Conservation (phyloP, 2,113 vertebrate genomes). For the Symphodus melops region DNA sequence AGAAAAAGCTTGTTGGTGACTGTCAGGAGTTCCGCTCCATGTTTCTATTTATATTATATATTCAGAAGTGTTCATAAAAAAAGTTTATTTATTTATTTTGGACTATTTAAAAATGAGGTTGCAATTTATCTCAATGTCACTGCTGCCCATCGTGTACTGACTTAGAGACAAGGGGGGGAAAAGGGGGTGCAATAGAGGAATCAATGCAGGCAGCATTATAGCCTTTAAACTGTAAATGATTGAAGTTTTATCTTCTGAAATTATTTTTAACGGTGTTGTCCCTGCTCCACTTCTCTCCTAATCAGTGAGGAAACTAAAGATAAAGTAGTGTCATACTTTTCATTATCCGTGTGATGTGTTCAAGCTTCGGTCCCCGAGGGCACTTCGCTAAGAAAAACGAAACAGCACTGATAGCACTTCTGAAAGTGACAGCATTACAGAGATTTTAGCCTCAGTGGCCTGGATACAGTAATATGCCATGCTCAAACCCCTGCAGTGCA, state of each 20-base stretch:
- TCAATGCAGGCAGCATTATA: background rate
- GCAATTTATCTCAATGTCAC: too few relatives aligned
- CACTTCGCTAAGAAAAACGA: slow-evolving; percentile 50
- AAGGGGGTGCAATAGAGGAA: background rate
- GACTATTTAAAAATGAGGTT: too few relatives aligned
- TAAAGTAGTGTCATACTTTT: background rate
- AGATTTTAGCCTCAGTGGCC: slow-evolving; percentile 82
- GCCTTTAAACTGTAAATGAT: slow-evolving; percentile 7
- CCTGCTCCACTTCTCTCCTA: background rate
- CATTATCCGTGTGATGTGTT: background rate
- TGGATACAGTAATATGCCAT: slow-evolving; percentile 70
- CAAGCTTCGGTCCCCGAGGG: slow-evolving; percentile 31
- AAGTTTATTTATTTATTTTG: too few relatives aligned
- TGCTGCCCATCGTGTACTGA: too few relatives aligned
- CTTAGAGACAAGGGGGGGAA: too few relatives aligned
- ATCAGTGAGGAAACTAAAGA: background rate
- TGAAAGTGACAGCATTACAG: slow-evolving; percentile 72
- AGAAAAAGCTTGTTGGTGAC: slow-evolving; percentile 16
- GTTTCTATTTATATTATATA: too few relatives aligned
- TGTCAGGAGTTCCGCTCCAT: slow-evolving; percentile 8
- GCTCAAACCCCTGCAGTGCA: slow-evolving; percentile 73
- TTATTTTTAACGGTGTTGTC: background rate
- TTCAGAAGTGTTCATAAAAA: too few relatives aligned
- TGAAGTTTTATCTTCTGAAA: slow-evolving; percentile 20
- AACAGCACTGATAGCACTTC: slow-evolving; percentile 26